A percentile compares a stretch with the other conserved stretches of the same genome.
phyloP scores from a whole-genome alignment of 2,888 invertebrate genomes.

The Ochropacha duplaris region DNA sequence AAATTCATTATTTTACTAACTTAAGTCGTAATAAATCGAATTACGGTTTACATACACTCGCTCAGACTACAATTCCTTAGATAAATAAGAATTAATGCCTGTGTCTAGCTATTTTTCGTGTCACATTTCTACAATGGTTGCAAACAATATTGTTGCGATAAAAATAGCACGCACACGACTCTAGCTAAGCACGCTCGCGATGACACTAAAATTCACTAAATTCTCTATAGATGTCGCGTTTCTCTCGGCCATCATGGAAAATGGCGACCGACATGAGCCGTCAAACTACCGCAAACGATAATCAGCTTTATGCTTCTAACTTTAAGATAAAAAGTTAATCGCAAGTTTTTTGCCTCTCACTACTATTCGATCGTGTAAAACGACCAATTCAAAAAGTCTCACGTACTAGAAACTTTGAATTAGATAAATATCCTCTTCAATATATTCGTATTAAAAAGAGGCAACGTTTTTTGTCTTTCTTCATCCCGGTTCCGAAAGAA shows the following conservation, averaged over 20 bases:
- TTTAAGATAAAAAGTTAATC: slow-evolving; percentile 30
- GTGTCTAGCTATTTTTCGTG: slow-evolving; percentile 53
- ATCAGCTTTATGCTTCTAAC: slow-evolving; percentile 6
- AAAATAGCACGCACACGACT: slow-evolving; percentile 44
- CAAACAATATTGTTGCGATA: slow-evolving; percentile 59
- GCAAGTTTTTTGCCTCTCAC: slow-evolving; percentile 23
- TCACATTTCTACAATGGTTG: slow-evolving; percentile 74
- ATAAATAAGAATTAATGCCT: slow-evolving; percentile 39
- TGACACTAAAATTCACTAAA: slow-evolving; percentile 80
- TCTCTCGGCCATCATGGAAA: slow-evolving; percentile 73
- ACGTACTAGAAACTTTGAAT: slow-evolving; percentile 29
- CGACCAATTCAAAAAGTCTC: slow-evolving; percentile 55
- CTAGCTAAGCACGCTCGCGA: slow-evolving; percentile 60
- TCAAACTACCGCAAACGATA: slow-evolving; percentile 50
- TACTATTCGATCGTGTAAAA: slow-evolving; percentile 65
- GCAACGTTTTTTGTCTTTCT: slow-evolving; percentile 1
- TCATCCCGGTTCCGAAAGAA: not conserved
- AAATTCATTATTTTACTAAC: slow-evolving; percentile 75
- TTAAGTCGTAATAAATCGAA: slow-evolving; percentile 41
- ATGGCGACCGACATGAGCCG: slow-evolving; percentile 69
- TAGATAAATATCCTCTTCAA: slow-evolving; percentile 2
- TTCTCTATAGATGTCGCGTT: slow-evolving; percentile 73
- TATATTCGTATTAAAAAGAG: not conserved
- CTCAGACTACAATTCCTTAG: slow-evolving; percentile 30
- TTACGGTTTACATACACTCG: slow-evolving; percentile 32